Evolutionary conservation across 2,797 vertebrate genomes (phyloP).

Genomic region (Leucoraja ocellata): DNA sequence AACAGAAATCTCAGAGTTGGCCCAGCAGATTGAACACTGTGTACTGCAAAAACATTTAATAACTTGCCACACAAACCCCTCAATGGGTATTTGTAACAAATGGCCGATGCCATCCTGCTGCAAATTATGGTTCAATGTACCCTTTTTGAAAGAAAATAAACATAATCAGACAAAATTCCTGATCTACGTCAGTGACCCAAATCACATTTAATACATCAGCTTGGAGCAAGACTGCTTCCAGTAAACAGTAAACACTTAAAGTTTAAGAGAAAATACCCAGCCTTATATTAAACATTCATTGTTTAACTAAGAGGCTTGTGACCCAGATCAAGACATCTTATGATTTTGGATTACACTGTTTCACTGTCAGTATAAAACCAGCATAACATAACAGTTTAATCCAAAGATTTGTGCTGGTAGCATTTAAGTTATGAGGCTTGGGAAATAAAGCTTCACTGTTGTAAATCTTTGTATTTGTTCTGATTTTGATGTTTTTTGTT

Average conservation of each 20-base stretch:
- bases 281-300: background rate
- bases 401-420: background rate
- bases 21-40: too few relatives aligned
- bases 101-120: background rate
- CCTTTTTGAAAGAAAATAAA: background rate
- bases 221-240: background rate
- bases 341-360: slow-evolving; percentile 41
- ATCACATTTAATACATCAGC: background rate
- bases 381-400: slow-evolving; percentile 38
- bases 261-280: background rate
- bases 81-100: too few relatives aligned
- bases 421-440: background rate
- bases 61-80: too few relatives aligned
- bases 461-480: background rate
- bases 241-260: background rate
- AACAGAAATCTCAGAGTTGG: too few relatives aligned
- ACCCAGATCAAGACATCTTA: slow-evolving; percentile 41
- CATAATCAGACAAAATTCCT: background rate
- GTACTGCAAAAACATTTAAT: too few relatives aligned
- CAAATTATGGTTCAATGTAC: background rate
- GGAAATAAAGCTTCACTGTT: background rate
- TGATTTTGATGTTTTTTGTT: background rate
- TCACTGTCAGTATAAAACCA: slow-evolving; percentile 38
- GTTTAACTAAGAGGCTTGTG: slow-evolving; percentile 37
- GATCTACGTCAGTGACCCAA: background rate